Evolutionary conservation across 1,140 invertebrate species (phyloP).

Genomic region (Caerostris darwini): DNA sequence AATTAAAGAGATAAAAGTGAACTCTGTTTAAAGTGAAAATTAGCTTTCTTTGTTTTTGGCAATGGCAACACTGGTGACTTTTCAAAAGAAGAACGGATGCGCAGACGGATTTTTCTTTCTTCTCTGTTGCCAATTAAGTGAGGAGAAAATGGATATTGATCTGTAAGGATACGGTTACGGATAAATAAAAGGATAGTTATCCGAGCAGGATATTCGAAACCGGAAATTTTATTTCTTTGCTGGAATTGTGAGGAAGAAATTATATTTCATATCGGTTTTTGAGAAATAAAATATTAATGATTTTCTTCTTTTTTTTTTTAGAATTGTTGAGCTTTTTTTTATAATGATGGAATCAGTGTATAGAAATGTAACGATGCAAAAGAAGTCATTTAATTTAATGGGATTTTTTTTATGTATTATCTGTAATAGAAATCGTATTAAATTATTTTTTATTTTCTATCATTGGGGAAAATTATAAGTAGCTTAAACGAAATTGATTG

Average conservation of each 20-base stretch:
- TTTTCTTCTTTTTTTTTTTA: neutral
- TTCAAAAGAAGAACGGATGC: neutral
- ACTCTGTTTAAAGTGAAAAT: neutral
- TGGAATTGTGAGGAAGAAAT: neutral
- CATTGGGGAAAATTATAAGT: too few relatives aligned
- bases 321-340: neutral
- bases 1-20: neutral
- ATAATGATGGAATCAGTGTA: too few relatives aligned
- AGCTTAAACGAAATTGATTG: too few relatives aligned
- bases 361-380: too few relatives aligned
- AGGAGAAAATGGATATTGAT: constrained; percentile 16
- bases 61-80: neutral
- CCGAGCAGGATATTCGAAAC: neutral
- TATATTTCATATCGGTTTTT: neutral
- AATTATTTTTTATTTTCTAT: too few relatives aligned
- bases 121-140: neutral
- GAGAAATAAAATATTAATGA: neutral
- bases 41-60: neutral
- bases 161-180: neutral
- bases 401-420: too few relatives aligned
- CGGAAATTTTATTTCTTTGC: neutral
- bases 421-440: too few relatives aligned
- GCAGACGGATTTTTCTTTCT: neutral
- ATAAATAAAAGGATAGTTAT: neutral
- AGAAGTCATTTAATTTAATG: too few relatives aligned